Base-by-base conservation (phyloP, 2,888 invertebrate species). In the Sesia bembeciformis region DNA sequence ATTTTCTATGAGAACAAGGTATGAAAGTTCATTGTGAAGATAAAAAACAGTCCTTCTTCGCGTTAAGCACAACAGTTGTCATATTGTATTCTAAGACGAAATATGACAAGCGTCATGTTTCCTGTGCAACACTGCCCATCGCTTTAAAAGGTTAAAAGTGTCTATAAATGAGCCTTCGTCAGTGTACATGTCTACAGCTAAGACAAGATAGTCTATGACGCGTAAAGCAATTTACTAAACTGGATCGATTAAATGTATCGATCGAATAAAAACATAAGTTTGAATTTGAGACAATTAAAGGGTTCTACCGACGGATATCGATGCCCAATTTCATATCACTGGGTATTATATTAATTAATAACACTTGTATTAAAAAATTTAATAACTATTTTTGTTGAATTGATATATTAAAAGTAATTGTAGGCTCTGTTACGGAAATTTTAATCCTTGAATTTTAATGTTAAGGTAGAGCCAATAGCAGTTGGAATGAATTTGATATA, bases 341-440 rank as follows among this genome's bases (percentile, higher is more conserved):
- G 73, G 83, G 76, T 78, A 75, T 78, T 75, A 67, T 72, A 74
- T 80, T 79, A 79, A 81, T 80, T 74, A n/a, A 73, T 40, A 52
- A 39, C n/a, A 52, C 23, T n/a, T 8, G 40, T n/a, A 40, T 8
- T 52, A 8, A 40, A 58, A 58, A 65, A 65, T 67, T 63, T 65
- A 61, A 61, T 65, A 57, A 54, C 61, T 59, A 60, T 58, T 65
- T 61, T 58, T 58, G 55, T 59, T 57, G 57, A 59, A 69, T 73
- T 78, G 78, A 78, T 81, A 72, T 76, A 79, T 78, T 72, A 71
- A 68, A 68, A 59, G 66, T 74, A 78, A 82, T 81, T 72, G 64
- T 65, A 71, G 71, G 70, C 63, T 73, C 52, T 56, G 53, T 49
- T 41, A 52, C 54, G 49, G 39, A n/a, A 4, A 50, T 39, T 50